Evolutionary conservation across 92 coral and sea anemone genomes (phyloP), one percentile per base, ranked within the genome.

Genomic region (Metridium senile): DNA sequence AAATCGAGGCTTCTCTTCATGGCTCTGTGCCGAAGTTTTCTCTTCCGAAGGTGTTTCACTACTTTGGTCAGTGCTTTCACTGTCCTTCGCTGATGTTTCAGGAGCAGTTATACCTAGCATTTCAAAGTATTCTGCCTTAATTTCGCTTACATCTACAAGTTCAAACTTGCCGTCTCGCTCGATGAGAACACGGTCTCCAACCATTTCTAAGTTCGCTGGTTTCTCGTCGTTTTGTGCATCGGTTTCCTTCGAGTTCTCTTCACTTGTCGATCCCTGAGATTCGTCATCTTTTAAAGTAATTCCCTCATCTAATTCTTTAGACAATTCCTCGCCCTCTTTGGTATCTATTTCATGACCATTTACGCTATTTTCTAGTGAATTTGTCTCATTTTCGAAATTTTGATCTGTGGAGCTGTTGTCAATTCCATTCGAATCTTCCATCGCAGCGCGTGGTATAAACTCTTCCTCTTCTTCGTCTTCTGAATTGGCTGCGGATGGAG

Each of bases 101-200:
- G 65, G 62, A 1, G 84, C 71, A 23, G 74, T 75, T 63, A 96
- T 80, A 1, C 99, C 99, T 33, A 96, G 68, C 99, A 96, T 93
- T 62, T 96, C 96, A 62, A 87, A 96, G 74, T 96, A 96, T 61
- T 96, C 99, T 0, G 99, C 99, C 71, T 93, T 96, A 28, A 96
- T 93, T 80, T 96, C 99, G 57, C 89, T 90, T 21, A 90, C 98
- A 83, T 96, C 99, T 8, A 96, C 99, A 8, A 96, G 90, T 81
- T 96, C 99, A 72, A 96, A 96, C 52, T 93, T 93, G 9, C 99
- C 99, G 68, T 96, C 99, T 46, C 90, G 86, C 87, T 96, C 99
- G 35, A 96, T 89, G 0, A 96, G 81, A 25, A 96, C 99, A 0
- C 99, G 87, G 49, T 96, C 97, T 8, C 97, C 97, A 23, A 91